Conservation (phyloP, 2,888 invertebrate genomes). For the Cantharis flavilabris region DNA sequence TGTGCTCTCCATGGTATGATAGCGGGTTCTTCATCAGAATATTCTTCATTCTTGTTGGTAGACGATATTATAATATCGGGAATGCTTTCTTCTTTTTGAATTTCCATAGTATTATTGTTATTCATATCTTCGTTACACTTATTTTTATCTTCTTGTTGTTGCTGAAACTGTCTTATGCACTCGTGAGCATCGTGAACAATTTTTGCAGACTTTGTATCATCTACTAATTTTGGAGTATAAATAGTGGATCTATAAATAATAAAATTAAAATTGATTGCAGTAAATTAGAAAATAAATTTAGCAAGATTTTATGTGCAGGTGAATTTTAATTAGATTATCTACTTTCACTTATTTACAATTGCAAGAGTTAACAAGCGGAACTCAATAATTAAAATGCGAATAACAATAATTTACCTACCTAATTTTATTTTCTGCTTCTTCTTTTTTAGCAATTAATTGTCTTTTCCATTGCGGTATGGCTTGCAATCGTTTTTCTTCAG, state of each 20-base stretch:
- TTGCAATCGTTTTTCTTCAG: conserved; percentile 81
- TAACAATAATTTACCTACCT: conserved; percentile 60
- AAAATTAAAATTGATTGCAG: background rate
- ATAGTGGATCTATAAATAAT: conserved; percentile 62
- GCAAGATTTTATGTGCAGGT: background rate
- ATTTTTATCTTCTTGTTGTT: conserved; percentile 41
- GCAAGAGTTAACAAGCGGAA: background rate
- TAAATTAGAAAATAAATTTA: background rate
- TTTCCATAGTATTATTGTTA: conserved; percentile 52
- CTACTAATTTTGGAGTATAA: conserved; percentile 72
- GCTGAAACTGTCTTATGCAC: conserved; percentile 55
- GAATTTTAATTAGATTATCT: background rate
- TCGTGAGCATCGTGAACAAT: conserved; percentile 49
- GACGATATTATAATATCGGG: conserved; percentile 32
- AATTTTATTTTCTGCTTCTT: conserved; percentile 75
- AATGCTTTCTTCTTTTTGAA: conserved; percentile 42
- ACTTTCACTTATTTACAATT: background rate
- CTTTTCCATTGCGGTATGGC: conserved; percentile 95
- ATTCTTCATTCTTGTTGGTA: conserved; percentile 23
- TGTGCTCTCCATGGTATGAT: conserved; percentile 91
- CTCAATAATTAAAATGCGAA: background rate
- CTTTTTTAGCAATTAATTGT: conserved; percentile 81
- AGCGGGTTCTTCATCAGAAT: conserved; percentile 45
- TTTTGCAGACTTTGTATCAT: conserved; percentile 61
- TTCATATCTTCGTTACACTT: conserved; percentile 44